phyloP scores from a whole-genome alignment of 2,113 vertebrate species.

The Osmerus mordax region DNA sequence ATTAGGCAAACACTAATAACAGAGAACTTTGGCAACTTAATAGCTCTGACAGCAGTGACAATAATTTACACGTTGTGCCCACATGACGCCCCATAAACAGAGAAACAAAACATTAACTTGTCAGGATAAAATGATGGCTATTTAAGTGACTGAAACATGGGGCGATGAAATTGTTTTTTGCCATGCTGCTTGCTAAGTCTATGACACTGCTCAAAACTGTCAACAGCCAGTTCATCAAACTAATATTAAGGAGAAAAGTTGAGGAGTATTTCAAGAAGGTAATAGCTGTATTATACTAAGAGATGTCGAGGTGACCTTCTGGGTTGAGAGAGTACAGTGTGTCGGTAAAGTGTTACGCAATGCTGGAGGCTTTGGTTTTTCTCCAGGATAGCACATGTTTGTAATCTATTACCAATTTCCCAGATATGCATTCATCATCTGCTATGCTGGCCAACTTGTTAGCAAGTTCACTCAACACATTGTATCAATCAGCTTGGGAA shows the following conservation, averaged over 20 bases:
- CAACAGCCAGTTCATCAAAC: slow-evolving; percentile 51
- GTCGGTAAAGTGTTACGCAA: neutral
- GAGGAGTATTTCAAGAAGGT: slow-evolving; percentile 38
- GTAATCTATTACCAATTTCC: too few species aligned
- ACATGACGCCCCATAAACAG: slow-evolving; percentile 65
- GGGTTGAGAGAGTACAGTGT: neutral
- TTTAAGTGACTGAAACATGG: slow-evolving; percentile 59
- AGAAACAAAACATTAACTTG: slow-evolving; percentile 69
- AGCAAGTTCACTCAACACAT: too few species aligned
- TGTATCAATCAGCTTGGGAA: too few species aligned
- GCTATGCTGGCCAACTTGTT: too few species aligned
- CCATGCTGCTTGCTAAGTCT: slow-evolving; percentile 50
- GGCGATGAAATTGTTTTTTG: slow-evolving; percentile 48
- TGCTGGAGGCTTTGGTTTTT: neutral
- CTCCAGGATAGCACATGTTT: too few species aligned
- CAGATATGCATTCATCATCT: too few species aligned
- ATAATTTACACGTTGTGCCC: slow-evolving; percentile 68
- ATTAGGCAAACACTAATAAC: slow-evolving; percentile 66
- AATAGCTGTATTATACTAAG: slow-evolving; percentile 53
- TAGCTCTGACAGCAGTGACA: slow-evolving; percentile 61
- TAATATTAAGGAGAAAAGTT: slow-evolving; percentile 51
- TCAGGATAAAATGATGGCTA: slow-evolving; percentile 62
- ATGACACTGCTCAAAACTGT: slow-evolving; percentile 45
- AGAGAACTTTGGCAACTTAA: slow-evolving; percentile 62
- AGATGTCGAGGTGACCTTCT: slow-evolving; percentile 43